phyloP scores from a whole-genome alignment of 2,888 invertebrate genomes.

The Alsophila aescularia region DNA sequence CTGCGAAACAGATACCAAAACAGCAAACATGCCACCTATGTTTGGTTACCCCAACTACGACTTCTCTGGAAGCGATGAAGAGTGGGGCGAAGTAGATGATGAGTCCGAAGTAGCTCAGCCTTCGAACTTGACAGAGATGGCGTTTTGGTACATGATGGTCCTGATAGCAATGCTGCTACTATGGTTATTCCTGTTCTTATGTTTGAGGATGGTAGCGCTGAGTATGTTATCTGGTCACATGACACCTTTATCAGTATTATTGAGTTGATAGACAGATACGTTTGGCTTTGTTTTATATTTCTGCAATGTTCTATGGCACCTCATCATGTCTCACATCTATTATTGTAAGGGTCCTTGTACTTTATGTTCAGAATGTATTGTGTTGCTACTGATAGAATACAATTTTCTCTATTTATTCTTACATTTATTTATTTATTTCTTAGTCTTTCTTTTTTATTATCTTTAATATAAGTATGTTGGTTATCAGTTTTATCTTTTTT shows the following conservation, averaged over 20 bases:
- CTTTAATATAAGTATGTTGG: too few relatives aligned
- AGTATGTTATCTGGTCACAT: slow-evolving; percentile 49
- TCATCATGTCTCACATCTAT: too few relatives aligned
- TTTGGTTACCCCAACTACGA: slow-evolving; percentile 57
- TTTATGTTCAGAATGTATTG: too few relatives aligned
- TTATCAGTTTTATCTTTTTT: too few relatives aligned
- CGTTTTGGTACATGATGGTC: slow-evolving; percentile 70
- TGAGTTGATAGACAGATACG: neutral
- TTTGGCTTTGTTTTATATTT: neutral
- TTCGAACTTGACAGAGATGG: slow-evolving; percentile 53
- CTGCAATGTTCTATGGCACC: neutral
- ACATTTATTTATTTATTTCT: too few relatives aligned
- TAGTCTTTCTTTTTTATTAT: too few relatives aligned
- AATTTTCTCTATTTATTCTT: too few relatives aligned
- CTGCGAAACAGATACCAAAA: neutral
- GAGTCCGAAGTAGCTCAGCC: slow-evolving; percentile 42
- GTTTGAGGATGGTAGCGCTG: slow-evolving; percentile 61
- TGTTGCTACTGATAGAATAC: too few relatives aligned
- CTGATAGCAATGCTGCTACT: slow-evolving; percentile 62
- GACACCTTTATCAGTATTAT: slow-evolving; percentile 11
- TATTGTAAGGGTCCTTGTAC: too few relatives aligned
- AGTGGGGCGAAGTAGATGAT: slow-evolving; percentile 32
- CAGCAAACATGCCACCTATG: slow-evolving; percentile 62
- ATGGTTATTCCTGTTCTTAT: slow-evolving; percentile 71
- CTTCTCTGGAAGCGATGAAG: slow-evolving; percentile 40